Base-by-base conservation (phyloP, 1,140 invertebrate species). In the Cryptotermes secundus region DNA sequence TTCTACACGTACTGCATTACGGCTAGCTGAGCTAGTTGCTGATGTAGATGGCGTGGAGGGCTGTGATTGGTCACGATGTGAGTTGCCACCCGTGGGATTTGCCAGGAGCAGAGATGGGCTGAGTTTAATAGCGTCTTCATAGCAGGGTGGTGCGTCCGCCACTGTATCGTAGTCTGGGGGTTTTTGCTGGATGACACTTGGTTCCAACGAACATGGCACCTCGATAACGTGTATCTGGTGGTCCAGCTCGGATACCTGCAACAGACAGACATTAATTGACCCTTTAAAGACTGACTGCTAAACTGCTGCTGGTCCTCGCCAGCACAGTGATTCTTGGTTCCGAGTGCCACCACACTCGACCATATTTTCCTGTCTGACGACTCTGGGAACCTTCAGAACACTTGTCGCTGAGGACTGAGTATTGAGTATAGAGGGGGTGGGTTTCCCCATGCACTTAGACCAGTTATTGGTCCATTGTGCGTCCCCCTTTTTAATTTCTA, bases 81-180 rank as follows among this genome's bases (percentile, higher is more conserved):
- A 86, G 85, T 42, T 85, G 86, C 84, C 88, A 86, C 12, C 84
- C 9, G 85, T 86, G 79, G 86, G 88, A 82, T 87, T 88, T 84
- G 85, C 88, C n/a, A 87, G 72, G 84, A 90, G 87, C 84, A 90
- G 89, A 82, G 90, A 90, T 45, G 94, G 94, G 89, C 93, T 93
- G 83, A 95, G 88, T 88, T 94, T 94, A 86, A 95, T 94, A 24
- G 94, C 94, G 86, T 95, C 94, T 85, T 95, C 94, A 87, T 95
- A 95, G 38, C 93, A 93, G 1, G 94, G 94, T 65, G 94, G 94
- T 79, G 92, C 91, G 31, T 93, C 93, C 4, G 93, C 92, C 38
- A 95, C 93, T 0, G 92, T 91, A 86, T 95, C 93, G 88, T 95
- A 95, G 87, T 95, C 94, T 35, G 94, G 94, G 35, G 94, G 94